Evolutionary conservation across 1,140 invertebrate species (phyloP).

Genomic region (Ceratina japonica): DNA sequence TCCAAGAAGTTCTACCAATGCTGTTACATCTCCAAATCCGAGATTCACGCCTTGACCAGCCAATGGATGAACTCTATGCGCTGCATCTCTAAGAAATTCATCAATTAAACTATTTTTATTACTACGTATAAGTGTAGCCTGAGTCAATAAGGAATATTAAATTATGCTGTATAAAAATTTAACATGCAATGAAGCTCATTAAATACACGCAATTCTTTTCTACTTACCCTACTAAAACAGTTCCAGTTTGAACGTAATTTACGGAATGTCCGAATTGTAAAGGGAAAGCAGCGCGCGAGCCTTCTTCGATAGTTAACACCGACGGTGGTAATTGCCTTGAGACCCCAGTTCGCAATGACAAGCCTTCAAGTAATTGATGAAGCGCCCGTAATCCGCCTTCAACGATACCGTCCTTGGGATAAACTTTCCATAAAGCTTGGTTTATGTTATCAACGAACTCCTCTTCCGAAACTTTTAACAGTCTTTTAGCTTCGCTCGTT

Average conservation of each 20-base stretch:
- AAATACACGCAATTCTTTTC: constrained; percentile 10
- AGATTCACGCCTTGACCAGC: constrained; percentile 99
- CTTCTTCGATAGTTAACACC: constrained; percentile 82
- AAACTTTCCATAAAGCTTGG: constrained; percentile 89
- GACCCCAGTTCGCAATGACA: constrained; percentile 77
- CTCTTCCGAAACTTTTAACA: constrained; percentile 85
- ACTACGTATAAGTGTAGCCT: background rate
- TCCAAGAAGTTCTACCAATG: constrained; percentile 85
- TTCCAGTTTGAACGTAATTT: constrained; percentile 87
- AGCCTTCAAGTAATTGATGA: constrained; percentile 75
- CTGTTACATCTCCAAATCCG: constrained; percentile 94
- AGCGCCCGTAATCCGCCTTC: constrained; percentile 81
- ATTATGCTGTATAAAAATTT: constrained; percentile 10
- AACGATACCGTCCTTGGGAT: constrained; percentile 81
- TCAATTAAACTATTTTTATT: too few species aligned
- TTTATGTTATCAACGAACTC: constrained; percentile 95
- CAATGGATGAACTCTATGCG: constrained; percentile 96
- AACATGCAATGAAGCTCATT: background rate
- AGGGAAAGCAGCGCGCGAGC: constrained; percentile 93
- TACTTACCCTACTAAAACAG: constrained; percentile 90
- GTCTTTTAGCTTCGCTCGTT: constrained; percentile 85
- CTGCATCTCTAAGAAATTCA: constrained; percentile 88
- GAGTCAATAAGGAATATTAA: too few species aligned
- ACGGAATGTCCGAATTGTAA: constrained; percentile 94
- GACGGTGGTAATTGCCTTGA: constrained; percentile 89